These are phyloP conservation scores for Drosophila stalkeri DNA, from an alignment of 2,888 invertebrate genomes.

Conservation along the genomic window DNA sequence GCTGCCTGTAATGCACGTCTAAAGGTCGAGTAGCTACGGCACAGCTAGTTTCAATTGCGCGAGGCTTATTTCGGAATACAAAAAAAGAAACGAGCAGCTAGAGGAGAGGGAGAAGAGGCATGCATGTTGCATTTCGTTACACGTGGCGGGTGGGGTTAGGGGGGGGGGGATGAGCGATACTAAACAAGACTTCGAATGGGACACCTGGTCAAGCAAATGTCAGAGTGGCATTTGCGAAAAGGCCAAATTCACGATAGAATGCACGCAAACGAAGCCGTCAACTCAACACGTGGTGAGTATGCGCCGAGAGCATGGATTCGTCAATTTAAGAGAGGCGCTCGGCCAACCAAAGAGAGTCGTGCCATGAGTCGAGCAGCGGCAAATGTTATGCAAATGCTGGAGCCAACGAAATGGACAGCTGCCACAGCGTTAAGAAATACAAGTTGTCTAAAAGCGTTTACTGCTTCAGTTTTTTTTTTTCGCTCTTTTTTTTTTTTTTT, in stretches of 20 bases:
- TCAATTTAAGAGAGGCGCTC: slow-evolving; percentile 25
- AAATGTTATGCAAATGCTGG: slow-evolving; percentile 44
- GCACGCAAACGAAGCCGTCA: slow-evolving; percentile 7
- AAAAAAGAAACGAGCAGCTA: neutral
- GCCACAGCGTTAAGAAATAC: slow-evolving; percentile 20
- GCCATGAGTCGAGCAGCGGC: neutral
- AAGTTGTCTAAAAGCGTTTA: slow-evolving; percentile 58
- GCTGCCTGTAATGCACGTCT: neutral
- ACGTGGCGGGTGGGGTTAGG: neutral
- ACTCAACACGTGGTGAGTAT: slow-evolving; percentile 38
- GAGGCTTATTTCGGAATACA: slow-evolving; percentile 20
- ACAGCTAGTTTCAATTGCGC: neutral
- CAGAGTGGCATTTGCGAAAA: slow-evolving; percentile 22
- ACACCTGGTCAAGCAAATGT: slow-evolving; percentile 29
- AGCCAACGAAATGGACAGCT: slow-evolving; percentile 23
- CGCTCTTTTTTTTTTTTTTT: neutral
- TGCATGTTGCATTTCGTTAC: too few species aligned
- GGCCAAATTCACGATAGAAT: slow-evolving; percentile 20
- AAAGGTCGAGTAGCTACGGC: neutral
- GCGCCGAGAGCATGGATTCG: neutral
- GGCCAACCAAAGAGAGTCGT: neutral
- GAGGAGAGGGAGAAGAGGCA: neutral
- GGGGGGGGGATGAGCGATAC: neutral
- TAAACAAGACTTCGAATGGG: neutral
- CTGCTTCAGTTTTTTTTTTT: slow-evolving; percentile 36